Percentiles rank a stretch among this genome's conserved stretches.
phyloP scores from a whole-genome alignment of 2,797 vertebrate species.

The Jordanella pulchra region DNA sequence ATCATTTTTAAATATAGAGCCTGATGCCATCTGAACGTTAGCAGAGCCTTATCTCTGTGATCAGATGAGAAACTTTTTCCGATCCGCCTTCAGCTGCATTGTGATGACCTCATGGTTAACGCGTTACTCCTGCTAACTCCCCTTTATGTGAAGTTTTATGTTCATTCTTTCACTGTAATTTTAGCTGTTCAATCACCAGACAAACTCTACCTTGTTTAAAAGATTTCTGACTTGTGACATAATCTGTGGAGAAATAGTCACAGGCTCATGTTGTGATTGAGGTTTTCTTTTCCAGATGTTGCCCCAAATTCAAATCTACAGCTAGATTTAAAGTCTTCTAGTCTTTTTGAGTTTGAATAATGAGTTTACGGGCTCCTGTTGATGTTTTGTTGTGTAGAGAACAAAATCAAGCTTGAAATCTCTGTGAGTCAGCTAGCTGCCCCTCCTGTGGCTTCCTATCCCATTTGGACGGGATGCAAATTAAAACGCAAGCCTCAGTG shows the following conservation, averaged over 20 bases:
- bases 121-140: conserved; percentile 10
- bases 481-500: conserved; percentile 16
- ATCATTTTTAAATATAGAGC: conserved; percentile 67
- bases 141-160: conserved; percentile 16
- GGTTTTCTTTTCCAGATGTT: background rate
- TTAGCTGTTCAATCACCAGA: conserved; percentile 22
- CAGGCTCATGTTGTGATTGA: conserved; percentile 18
- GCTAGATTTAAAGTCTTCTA: background rate
- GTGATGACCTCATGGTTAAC: conserved; percentile 62
- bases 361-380: conserved; percentile 18
- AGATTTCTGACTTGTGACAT: conserved; percentile 42
- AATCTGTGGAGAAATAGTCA: conserved; percentile 30
- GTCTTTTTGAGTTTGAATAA: conserved; percentile 17
- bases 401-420: conserved; percentile 26
- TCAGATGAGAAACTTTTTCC: conserved; percentile 42
- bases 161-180: background rate
- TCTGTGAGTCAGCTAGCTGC: conserved; percentile 30
- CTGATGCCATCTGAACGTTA: conserved; percentile 62
- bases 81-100: conserved; percentile 43
- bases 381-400: conserved; percentile 40
- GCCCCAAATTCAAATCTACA: background rate
- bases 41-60: conserved; percentile 41
- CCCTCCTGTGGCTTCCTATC: conserved; percentile 36
- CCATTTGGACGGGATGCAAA: conserved; percentile 23
- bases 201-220: conserved; percentile 7